A percentile compares a stretch with the other conserved stretches of the same genome.
phyloP scores from a whole-genome alignment of 2,888 invertebrate genomes.

The Molorchus minor region DNA sequence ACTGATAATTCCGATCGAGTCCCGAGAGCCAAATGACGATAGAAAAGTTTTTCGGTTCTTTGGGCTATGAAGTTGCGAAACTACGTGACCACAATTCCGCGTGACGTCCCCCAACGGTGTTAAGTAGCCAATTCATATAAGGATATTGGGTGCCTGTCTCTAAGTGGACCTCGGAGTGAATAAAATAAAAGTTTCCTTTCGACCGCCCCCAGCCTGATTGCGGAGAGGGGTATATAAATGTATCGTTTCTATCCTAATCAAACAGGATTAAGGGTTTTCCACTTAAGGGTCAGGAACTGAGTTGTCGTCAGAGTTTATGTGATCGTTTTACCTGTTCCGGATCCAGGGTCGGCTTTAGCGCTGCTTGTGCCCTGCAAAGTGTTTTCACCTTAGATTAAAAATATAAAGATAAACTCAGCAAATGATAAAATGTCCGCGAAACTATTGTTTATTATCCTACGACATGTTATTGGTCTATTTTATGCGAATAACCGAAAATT shows the following conservation, averaged over 20 bases:
- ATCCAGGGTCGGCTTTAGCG: too few species aligned
- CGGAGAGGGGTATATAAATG: neutral
- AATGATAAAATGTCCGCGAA: too few species aligned
- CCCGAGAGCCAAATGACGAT: slow-evolving; percentile 7
- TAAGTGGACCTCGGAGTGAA: slow-evolving; percentile 13
- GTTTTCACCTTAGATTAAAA: too few species aligned
- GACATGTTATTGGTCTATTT: too few species aligned
- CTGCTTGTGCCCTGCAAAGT: too few species aligned
- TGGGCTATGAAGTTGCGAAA: slow-evolving; percentile 19
- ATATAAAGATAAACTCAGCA: too few species aligned
- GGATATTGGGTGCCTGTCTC: slow-evolving; percentile 10
- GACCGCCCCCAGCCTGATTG: neutral
- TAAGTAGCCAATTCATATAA: slow-evolving; percentile 21
- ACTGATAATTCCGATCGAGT: slow-evolving; percentile 24
- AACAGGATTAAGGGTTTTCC: neutral
- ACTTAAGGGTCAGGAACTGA: too few species aligned
- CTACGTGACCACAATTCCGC: slow-evolving; percentile 23
- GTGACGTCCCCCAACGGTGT: slow-evolving; percentile 1
- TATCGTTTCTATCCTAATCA: neutral
- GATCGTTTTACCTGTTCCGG: too few species aligned
- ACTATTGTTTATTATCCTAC: too few species aligned
- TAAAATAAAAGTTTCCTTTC: slow-evolving; percentile 12
- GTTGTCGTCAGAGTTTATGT: too few species aligned
- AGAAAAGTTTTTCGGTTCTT: slow-evolving; percentile 17
- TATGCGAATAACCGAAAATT: too few species aligned